Conservation (phyloP, 2,888 invertebrate genomes). For the Sinhomidia bicolor region DNA sequence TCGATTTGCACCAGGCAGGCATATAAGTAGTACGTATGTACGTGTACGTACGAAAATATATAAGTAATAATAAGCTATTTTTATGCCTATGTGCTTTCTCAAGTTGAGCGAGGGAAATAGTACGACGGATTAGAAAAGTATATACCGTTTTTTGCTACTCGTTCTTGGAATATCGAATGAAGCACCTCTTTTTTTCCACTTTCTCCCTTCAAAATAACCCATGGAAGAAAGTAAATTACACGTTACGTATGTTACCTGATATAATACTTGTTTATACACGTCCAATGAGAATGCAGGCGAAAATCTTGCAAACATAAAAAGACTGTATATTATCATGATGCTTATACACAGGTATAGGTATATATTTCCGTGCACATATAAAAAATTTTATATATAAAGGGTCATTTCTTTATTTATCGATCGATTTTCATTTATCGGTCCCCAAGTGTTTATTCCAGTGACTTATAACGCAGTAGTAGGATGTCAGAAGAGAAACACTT, state of each 20-base stretch:
- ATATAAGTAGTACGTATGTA: no score
- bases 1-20: background rate
- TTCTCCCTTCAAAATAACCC: background rate
- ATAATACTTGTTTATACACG: background rate
- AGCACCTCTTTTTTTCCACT: background rate
- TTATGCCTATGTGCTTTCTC: no score
- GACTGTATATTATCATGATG: no score
- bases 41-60: no score
- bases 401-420: background rate
- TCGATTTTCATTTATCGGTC: constrained; percentile 7
- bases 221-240: background rate
- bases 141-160: no score
- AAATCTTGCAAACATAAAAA: no score
- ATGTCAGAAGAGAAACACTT: background rate
- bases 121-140: no score
- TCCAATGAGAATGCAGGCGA: background rate
- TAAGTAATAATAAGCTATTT: no score
- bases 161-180: background rate
- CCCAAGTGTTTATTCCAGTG: background rate
- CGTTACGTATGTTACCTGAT: background rate
- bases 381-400: no score
- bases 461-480: background rate
- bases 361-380: background rate
- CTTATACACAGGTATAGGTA: no score
- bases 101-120: no score